Percentiles rank a stretch among this genome's conserved stretches.
phyloP scores from a whole-genome alignment of 92 coral and sea anemone genomes.

The Parazoanthus darwini region DNA sequence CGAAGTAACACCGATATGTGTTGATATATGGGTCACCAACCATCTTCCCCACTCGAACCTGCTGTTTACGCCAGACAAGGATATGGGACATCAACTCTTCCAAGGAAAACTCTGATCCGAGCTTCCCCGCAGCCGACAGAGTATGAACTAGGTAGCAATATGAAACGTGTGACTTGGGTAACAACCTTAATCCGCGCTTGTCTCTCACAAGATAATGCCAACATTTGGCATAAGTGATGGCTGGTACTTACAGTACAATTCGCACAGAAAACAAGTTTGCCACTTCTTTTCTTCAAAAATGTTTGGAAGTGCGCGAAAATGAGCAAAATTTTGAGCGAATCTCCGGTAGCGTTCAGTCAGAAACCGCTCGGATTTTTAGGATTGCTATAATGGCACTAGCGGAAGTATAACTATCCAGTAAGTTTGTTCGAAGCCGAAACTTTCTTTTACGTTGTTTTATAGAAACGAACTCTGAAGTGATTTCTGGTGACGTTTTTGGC shows the following conservation, averaged over 20 bases:
- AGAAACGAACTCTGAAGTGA: no score
- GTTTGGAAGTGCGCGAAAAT: no score
- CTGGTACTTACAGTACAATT: background rate
- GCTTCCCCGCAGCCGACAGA: constrained; percentile 37
- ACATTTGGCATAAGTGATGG: constrained; percentile 41
- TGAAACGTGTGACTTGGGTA: constrained; percentile 18
- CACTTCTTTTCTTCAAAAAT: no score
- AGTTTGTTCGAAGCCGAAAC: no score
- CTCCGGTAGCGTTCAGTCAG: no score
- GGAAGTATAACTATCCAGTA: no score
- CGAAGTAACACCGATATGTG: background rate
- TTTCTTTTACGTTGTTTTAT: no score
- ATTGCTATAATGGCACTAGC: no score
- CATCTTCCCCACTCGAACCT: constrained; percentile 36
- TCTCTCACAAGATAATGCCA: constrained; percentile 25
- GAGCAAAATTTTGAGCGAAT: no score
- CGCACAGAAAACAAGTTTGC: no score
- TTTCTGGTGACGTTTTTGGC: no score
- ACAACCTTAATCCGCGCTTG: background rate
- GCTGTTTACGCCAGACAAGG: constrained; percentile 43
- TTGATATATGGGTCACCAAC: constrained; percentile 33
- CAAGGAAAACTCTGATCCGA: background rate
- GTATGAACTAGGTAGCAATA: constrained; percentile 33
- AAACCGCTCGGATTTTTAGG: no score
- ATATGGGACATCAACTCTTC: constrained; percentile 42